Base-by-base conservation (phyloP, 1,140 invertebrate species). In the Anastatus disparis region DNA sequence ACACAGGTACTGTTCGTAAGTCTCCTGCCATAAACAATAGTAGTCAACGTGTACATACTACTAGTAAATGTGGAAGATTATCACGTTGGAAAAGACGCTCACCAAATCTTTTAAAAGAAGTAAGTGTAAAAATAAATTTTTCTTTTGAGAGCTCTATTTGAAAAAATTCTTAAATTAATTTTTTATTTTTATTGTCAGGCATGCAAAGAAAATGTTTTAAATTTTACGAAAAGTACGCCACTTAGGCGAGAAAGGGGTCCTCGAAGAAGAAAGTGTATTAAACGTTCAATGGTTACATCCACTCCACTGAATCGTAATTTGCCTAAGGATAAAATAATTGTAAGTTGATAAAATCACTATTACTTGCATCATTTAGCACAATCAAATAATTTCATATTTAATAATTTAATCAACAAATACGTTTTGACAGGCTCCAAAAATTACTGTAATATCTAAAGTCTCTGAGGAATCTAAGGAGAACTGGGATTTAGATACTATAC, bases 171-270 rank as follows among this genome's bases (percentile, higher is more conserved):
- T n/a, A 4, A 44, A 15, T 44, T 44, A 44, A 13, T 44, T n/a
- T 58, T 69, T 74, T 66, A 29, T 29, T 59, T 75, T 65, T 48
- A 59, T 15, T 73, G n/a, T n/a, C 69, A 86, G 85, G 84, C 82
- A 56, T 87, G 84, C 74, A 86, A 85, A 75, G 85, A 86, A 67
- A 87, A 87, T 76, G 83, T 87, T 74, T 76, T 86, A 73, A 83
- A 85, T 75, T 86, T 84, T 76, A 77, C 82, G 35, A 86, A 85
- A 79, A 80, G 83, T 31, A 70, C 81, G 2, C 80, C 82, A 48
- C 78, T 77, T 44, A 83, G 82, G 73, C 79, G 79, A 74, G 83
- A 84, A 40, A 78, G 79, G 63, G 78, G 78, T 70, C 78, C 82
- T 59, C 78, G 83, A 63, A 78, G 80, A 70, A 80, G 84, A 76